phyloP scores from a whole-genome alignment of 2,113 vertebrate genomes.

The Channa argus region DNA sequence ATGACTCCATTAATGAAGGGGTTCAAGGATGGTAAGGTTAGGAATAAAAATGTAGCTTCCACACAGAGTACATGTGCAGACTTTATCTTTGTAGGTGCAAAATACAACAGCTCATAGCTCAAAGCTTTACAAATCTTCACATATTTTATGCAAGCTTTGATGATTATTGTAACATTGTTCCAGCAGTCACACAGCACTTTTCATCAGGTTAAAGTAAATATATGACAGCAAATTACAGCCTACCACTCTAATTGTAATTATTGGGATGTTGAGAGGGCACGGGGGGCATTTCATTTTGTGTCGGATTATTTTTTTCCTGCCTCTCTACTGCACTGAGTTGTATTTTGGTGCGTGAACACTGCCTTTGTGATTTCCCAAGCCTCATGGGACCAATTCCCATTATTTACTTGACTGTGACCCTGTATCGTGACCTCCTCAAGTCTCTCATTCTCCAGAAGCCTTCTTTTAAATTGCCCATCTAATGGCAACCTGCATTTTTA shows the following conservation, averaged over 20 bases:
- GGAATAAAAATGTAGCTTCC: not conserved
- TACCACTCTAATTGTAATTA: constrained; percentile 65
- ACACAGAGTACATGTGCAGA: not conserved
- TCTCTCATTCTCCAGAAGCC: constrained; percentile 75
- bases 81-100: not conserved
- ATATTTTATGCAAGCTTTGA: constrained; percentile 9
- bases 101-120: not conserved
- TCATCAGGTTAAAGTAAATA: constrained; percentile 45
- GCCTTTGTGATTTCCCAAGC: constrained; percentile 72
- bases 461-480: constrained; percentile 77
- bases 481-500: constrained; percentile 78
- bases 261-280: constrained; percentile 64
- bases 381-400: constrained; percentile 79
- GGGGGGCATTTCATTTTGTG: constrained; percentile 75
- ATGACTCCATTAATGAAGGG: not conserved
- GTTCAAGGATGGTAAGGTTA: not conserved
- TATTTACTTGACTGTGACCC: constrained; percentile 83
- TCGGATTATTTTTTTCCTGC: constrained; percentile 77
- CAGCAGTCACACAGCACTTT: constrained; percentile 24
- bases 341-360: constrained; percentile 69
- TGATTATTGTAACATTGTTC: constrained; percentile 16
- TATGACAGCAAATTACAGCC: constrained; percentile 46
- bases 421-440: constrained; percentile 71
- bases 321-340: constrained; percentile 60
- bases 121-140: not conserved